Evolutionary conservation across 2,888 invertebrate genomes (phyloP), one percentile per base, ranked within the genome.

Genomic region (Eristalis intricaria): DNA sequence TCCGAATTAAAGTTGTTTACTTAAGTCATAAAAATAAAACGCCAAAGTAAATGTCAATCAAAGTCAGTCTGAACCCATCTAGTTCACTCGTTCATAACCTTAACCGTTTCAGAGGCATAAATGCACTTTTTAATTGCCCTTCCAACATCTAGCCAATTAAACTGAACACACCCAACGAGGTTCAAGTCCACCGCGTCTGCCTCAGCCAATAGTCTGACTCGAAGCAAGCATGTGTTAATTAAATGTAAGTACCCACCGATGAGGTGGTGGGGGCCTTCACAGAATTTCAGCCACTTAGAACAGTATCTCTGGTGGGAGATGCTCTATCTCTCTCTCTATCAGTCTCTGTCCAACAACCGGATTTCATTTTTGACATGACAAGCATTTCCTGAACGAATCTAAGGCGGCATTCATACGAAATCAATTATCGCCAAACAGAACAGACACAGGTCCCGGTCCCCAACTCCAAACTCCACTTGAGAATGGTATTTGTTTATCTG

Each of bases 161-260:
- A 75, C 19, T 75, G 40, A 40, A 60, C 56, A 11, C 32, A 23
- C 29, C 63, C 56, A 40, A 74, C 40, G 40, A 50, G 74, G 29
- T 64, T 32, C 50, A 15, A 61, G 29, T 50, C 19, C 61, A 19
- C 58, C 50, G 63, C 50, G 19, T 32, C 32, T 8, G 29, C 26
- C 43, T 50, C 29, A 11, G 58, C 58, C 71, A 85, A 81, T 81
- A 69, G 77, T 43, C 81, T 66, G 3, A 64, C 70, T 73, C 58
- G 56, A 80, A 23, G 76, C 63, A 63, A 76, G 77, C 71, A 66
- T 71, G 77, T 81, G 85, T 66, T 81, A 85, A 85, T 85, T 85
- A 85, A 81, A 77, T 74, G 29, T 29, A 65, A 69, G 70, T 65
- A 70, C 70, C 56, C 40, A 64, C 66, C 50, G 29, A 38, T 58